Conservation (phyloP, 2,797 vertebrate species). For the Galaxias olidus region DNA sequence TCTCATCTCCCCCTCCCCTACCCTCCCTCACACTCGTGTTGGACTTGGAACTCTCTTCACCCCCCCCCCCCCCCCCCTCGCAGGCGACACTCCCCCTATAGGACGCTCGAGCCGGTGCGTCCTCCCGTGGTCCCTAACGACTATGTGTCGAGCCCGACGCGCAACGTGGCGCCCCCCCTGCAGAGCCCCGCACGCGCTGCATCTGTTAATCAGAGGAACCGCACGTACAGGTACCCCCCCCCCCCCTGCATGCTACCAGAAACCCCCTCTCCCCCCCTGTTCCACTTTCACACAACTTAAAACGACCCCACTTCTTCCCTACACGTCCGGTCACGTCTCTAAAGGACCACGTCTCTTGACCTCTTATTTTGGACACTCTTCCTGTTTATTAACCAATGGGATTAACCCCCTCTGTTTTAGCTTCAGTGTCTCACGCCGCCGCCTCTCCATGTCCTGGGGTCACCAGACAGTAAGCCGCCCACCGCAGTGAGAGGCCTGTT, state of each 20-base stretch:
- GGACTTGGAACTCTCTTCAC: constrained; percentile 41
- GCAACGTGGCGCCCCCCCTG: constrained; percentile 90
- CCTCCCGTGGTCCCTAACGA: constrained; percentile 98
- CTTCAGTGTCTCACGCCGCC: no score
- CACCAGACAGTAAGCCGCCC: no score
- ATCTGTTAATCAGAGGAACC: constrained; percentile 98
- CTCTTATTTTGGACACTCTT: constrained; percentile 3
- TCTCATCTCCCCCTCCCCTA: background rate
- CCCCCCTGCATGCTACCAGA: constrained; percentile 9
- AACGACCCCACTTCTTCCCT: constrained; percentile 6
- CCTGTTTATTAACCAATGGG: no score
- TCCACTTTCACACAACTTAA: constrained; percentile 51
- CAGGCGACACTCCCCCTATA: constrained; percentile 99
- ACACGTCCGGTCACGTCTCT: constrained; percentile 9
- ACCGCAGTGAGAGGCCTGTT: no score
- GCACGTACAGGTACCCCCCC: constrained; percentile 96
- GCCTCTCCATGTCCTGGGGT: no score
- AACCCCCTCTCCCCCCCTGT: constrained; percentile 45
- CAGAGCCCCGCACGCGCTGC: constrained; percentile 96
- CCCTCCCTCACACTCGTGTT: constrained; percentile 42
- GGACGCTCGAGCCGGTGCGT: constrained; percentile 98
- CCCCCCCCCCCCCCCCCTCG: constrained; percentile 66
- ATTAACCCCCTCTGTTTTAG: no score
- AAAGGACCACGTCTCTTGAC: constrained; percentile 41
- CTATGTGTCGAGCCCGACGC: constrained; percentile 97